Evolutionary conservation across 2,797 vertebrate genomes (phyloP).

Genomic region (Synaphobranchus kaupii): DNA sequence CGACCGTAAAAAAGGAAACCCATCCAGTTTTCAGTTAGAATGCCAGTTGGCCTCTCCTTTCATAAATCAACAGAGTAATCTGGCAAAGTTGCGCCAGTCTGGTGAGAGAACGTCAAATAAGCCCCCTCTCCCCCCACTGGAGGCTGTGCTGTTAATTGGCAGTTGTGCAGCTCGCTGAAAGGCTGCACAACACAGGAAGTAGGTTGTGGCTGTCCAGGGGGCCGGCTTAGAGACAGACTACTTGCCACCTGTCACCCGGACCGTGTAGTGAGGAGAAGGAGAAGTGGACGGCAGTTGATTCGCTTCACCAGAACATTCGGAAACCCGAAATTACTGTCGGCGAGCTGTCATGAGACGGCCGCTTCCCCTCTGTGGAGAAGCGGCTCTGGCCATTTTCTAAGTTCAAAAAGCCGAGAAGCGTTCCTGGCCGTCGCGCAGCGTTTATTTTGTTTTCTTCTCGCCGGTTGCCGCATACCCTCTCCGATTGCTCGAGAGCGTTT

Average conservation of each 20-base stretch:
- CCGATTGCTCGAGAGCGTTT: conserved; percentile 1
- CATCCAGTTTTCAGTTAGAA: neutral
- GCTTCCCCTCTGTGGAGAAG: neutral
- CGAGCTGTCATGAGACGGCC: neutral
- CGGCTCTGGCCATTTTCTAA: neutral
- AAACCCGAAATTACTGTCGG: neutral
- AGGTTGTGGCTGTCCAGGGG: neutral
- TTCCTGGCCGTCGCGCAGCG: neutral
- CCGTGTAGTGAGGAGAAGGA: neutral
- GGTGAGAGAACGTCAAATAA: neutral
- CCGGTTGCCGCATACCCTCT: neutral
- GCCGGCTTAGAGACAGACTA: neutral
- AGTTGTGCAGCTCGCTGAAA: neutral
- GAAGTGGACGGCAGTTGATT: neutral
- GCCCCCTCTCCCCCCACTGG: neutral
- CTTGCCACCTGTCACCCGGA: neutral
- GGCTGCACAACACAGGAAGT: neutral
- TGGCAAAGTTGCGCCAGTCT: conserved; percentile 1
- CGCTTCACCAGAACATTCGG: neutral
- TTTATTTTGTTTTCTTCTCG: conserved; percentile 10
- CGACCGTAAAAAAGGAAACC: neutral
- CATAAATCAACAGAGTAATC: conserved; percentile 3
- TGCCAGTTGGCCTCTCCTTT: neutral
- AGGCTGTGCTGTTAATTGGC: neutral
- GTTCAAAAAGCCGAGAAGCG: neutral